These are phyloP conservation scores for Chitala chitala DNA, from an alignment of 2,113 vertebrate genomes.

Conservation along the genomic window DNA sequence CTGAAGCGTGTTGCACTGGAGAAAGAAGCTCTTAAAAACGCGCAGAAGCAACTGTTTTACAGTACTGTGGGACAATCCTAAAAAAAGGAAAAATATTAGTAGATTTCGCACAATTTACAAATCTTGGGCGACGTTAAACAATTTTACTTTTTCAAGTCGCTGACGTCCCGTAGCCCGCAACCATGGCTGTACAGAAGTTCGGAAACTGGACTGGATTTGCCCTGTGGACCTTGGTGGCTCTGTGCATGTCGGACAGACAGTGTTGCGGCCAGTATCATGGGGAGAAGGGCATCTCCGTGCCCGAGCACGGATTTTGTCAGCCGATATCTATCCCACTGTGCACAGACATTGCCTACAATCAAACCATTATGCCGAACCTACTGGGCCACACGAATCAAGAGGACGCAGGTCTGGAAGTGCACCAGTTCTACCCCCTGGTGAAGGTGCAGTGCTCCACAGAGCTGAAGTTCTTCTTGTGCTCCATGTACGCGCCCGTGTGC, in stretches of 20 bases:
- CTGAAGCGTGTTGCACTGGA: neutral
- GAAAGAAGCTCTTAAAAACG: neutral
- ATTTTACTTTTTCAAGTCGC: neutral
- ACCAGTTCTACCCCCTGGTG: slow-evolving; percentile 79
- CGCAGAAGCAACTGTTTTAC: slow-evolving; percentile 6
- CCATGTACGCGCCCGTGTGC: slow-evolving; percentile 81
- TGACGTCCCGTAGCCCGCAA: slow-evolving; percentile 6
- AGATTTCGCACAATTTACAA: neutral
- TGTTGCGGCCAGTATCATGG: slow-evolving; percentile 59
- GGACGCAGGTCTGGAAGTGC: slow-evolving; percentile 79
- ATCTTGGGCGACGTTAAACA: slow-evolving; percentile 15
- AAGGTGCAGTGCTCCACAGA: slow-evolving; percentile 74
- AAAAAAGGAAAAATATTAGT: neutral
- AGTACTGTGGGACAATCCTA: neutral
- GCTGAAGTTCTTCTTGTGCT: slow-evolving; percentile 76
- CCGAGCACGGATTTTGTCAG: slow-evolving; percentile 74
- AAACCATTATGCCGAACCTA: slow-evolving; percentile 83
- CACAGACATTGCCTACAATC: slow-evolving; percentile 82
- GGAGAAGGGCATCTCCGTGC: slow-evolving; percentile 68
- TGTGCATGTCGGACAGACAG: slow-evolving; percentile 27
- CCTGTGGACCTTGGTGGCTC: slow-evolving; percentile 21
- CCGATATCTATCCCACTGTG: slow-evolving; percentile 76
- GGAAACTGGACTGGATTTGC: slow-evolving; percentile 25
- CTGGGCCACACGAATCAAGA: slow-evolving; percentile 80
- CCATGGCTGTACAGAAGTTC: slow-evolving; percentile 38